Percentiles rank a stretch among this genome's conserved stretches.
phyloP scores from a whole-genome alignment of 1,140 invertebrate species.

The Bombus difficillimus region DNA sequence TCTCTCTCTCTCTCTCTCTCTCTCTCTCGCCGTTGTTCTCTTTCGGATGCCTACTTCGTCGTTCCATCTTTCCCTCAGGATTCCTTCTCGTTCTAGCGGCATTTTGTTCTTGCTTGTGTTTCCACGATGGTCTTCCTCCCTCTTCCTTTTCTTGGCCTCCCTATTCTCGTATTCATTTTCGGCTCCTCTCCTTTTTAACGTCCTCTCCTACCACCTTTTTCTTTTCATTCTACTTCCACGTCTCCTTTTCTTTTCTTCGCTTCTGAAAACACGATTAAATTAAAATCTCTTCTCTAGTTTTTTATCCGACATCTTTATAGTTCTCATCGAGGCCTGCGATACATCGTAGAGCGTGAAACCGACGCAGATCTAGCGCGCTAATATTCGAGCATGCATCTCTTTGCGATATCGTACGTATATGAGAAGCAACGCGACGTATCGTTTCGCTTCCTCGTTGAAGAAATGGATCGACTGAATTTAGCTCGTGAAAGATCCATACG shows the following conservation, averaged over 20 bases:
- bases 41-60: not conserved
- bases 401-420: accelerated
- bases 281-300: not conserved
- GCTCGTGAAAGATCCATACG: no score
- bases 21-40: constrained; percentile 4
- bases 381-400: no score
- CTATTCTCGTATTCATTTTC: not conserved
- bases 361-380: no score
- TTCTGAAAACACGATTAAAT: not conserved
- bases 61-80: not conserved
- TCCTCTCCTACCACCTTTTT: not conserved
- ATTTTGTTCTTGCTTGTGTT: not conserved
- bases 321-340: not conserved
- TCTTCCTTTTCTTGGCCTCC: not conserved
- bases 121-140: not conserved
- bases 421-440: no score
- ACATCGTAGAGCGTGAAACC: not conserved
- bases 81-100: not conserved
- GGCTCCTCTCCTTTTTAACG: not conserved
- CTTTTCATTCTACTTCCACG: not conserved
- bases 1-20: no score
- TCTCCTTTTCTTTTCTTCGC: not conserved
- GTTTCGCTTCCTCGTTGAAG: no score
- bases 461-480: no score
- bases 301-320: not conserved